phyloP scores from a whole-genome alignment of 2,113 vertebrate genomes.

The Apeltes quadracus region DNA sequence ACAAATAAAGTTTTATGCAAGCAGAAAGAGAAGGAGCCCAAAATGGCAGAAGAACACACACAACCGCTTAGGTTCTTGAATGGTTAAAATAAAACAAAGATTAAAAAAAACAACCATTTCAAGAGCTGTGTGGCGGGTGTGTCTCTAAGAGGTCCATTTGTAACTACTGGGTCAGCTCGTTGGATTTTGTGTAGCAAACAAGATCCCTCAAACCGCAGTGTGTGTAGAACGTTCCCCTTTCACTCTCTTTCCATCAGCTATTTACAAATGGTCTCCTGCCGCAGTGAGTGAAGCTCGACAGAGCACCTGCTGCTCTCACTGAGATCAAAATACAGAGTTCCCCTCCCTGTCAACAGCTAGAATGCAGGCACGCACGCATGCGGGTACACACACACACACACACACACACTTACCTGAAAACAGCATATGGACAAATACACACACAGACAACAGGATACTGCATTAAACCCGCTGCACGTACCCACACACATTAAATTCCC shows the following conservation, averaged over 20 bases:
- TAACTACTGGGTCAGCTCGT: conserved; percentile 44
- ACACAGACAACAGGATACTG: not conserved
- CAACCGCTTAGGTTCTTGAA: not conserved
- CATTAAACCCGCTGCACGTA: not conserved
- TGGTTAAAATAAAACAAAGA: not conserved
- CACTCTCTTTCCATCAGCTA: too few relatives aligned
- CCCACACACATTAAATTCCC: not conserved
- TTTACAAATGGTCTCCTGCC: too few relatives aligned
- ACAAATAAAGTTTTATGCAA: not conserved
- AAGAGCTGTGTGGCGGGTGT: conserved; percentile 22
- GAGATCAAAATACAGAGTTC: too few relatives aligned
- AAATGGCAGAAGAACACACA: not conserved
- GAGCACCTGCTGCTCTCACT: too few relatives aligned
- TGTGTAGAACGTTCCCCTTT: not conserved
- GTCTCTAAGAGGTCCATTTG: conserved; percentile 52
- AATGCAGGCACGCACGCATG: conserved; percentile 7
- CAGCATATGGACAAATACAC: not conserved
- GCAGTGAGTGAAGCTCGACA: too few relatives aligned
- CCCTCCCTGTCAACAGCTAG: too few relatives aligned
- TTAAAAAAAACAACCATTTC: not conserved
- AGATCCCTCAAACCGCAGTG: conserved; percentile 25
- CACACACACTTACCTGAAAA: not conserved
- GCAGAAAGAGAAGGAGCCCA: not conserved
- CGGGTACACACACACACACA: not conserved
- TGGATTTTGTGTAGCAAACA: conserved; percentile 46